Evolutionary conservation across 1,140 invertebrate species (phyloP), one percentile per base, ranked within the genome.

Genomic region (Augochlora pura): DNA sequence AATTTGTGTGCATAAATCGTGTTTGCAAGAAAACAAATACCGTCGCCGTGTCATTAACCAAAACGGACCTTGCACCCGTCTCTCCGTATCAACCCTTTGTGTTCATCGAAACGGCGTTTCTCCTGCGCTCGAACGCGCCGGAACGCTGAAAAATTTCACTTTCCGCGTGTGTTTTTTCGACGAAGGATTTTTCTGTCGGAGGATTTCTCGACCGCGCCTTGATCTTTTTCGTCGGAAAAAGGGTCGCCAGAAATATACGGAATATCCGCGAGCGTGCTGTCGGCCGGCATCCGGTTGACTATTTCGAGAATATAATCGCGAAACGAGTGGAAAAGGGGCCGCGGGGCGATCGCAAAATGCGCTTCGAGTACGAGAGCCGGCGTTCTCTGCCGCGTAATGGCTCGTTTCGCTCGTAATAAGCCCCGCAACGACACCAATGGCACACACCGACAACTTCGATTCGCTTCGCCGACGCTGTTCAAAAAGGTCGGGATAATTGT

Each of bases 231-330:
- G 82, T 78, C 62, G 85, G 89, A 86, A 89, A 90, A 90, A 88
- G 86, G 85, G 84, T 82, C 79, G 88, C 86, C 90, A 88, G 87
- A 92, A 91, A 91, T 92, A 90, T 88, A 89, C 83, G 82, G 78
- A 87, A 89, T 86, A 89, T 90, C 86, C 86, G 85, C 85, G 87
- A 74, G 75, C 80, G 84, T 81, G 74, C 70, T 75, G 80, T 71
- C 77, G 70, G 77, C 77, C 83, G 87, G 88, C 90, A 92, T 92
- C 91, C 91, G 91, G 91, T 91, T 90, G 91, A 91, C 91, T 91
- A 92, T 92, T 92, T 91, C 88, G 90, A 92, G 91, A 88, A 85
- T 89, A 91, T 90, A 91, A 91, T 91, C 90, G 82, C 85, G 83
- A 87, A 86, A 85, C 84, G 85, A 77, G 82, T 71, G 79, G 66